Conservation (phyloP, 2,113 vertebrate species). For the Callionymus lyra region DNA sequence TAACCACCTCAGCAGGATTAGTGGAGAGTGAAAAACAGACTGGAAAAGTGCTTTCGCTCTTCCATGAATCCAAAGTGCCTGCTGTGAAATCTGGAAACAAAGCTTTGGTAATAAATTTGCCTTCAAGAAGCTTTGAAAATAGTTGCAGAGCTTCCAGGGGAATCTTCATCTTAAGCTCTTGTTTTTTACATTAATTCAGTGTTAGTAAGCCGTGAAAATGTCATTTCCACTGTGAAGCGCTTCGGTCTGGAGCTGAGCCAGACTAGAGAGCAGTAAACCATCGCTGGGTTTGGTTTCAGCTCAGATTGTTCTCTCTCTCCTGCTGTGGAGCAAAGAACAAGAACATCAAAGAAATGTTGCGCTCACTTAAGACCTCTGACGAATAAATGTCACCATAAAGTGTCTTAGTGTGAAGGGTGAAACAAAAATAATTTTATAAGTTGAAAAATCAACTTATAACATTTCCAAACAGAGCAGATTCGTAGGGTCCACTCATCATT, state of each 20-base stretch:
- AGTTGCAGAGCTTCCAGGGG: slow-evolving; percentile 22
- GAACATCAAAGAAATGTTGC: slow-evolving; percentile 18
- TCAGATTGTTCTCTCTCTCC: slow-evolving; percentile 26
- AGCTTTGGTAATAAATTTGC: no score
- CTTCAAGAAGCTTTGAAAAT: no score
- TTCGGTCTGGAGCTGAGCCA: slow-evolving; percentile 34
- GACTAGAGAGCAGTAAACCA: slow-evolving; percentile 33
- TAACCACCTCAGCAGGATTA: slow-evolving; percentile 12
- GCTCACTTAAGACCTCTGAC: no score
- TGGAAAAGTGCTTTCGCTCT: slow-evolving; percentile 3
- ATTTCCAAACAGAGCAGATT: no score
- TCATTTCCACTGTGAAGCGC: slow-evolving; percentile 46
- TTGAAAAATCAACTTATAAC: no score
- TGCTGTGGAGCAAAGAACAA: slow-evolving; percentile 31
- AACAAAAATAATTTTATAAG: no score
- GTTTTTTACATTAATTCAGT: slow-evolving; percentile 41
- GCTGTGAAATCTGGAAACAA: slow-evolving; percentile 21
- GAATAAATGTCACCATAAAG: no score
- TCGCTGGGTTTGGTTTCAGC: no score
- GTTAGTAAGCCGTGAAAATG: slow-evolving; percentile 53
- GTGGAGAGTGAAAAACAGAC: neutral
- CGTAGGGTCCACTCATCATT: no score
- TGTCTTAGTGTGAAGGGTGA: no score
- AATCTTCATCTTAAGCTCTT: slow-evolving; percentile 22
- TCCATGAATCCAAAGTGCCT: slow-evolving; percentile 28